These are phyloP conservation scores for Ciconia nigra DNA, from an alignment of 2,797 vertebrate genomes.

Conservation along the genomic window DNA sequence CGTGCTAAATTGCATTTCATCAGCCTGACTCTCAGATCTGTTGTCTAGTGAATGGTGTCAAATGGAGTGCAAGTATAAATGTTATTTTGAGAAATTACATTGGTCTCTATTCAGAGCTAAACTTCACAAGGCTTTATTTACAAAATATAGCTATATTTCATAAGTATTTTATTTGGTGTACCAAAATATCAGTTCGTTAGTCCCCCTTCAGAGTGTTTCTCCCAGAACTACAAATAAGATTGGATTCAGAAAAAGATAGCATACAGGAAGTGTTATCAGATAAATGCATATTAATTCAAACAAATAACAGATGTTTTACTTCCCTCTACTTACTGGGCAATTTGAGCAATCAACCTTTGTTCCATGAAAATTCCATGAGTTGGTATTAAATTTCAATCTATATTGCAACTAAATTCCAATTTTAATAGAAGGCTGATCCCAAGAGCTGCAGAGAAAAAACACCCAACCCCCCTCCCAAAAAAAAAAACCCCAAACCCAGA, in stretches of 20 bases:
- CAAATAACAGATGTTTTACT: conserved; percentile 28
- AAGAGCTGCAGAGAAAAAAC: neutral
- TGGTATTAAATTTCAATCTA: conserved; percentile 43
- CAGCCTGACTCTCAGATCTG: neutral
- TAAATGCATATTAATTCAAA: conserved; percentile 37
- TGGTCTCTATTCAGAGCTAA: neutral
- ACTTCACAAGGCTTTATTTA: neutral
- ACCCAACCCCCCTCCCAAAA: fast-evolving
- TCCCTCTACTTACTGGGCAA: neutral
- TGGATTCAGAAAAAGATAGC: neutral
- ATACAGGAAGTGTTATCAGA: neutral
- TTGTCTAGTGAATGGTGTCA: neutral
- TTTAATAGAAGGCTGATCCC: neutral
- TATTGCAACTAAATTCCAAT: neutral
- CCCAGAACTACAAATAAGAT: neutral
- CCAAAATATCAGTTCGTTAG: neutral
- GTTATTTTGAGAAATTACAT: neutral
- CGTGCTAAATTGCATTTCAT: neutral
- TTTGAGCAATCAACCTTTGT: conserved; percentile 25
- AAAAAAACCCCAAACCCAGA: fast-evolving
- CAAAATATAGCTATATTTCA: neutral
- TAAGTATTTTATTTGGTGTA: neutral
- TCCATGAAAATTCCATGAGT: conserved; percentile 6
- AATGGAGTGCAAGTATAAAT: neutral
- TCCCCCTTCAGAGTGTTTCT: neutral